A percentile compares a stretch with the other conserved stretches of the same genome.
Evolutionary conservation across 1,140 invertebrate genomes (phyloP).

Genomic region (Acromyrmex charruanus): DNA sequence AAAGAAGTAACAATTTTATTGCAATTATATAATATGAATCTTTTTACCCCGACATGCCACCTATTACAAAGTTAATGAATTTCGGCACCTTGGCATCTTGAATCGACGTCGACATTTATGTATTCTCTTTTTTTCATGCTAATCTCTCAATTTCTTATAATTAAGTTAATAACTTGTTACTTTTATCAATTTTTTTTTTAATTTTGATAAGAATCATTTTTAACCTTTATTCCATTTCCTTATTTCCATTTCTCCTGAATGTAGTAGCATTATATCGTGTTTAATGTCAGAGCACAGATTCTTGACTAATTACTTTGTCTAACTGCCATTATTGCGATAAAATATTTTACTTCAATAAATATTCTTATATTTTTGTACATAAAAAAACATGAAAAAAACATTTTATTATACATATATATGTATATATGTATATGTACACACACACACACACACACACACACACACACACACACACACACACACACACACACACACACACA

Average conservation of each 20-base stretch:
- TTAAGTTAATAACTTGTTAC: not conserved
- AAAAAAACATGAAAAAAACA: not conserved
- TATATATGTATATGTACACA: too few species aligned
- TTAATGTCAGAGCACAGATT: too few species aligned
- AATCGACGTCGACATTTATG: conserved; percentile 33
- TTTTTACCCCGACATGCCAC: conserved; percentile 72
- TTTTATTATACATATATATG: too few species aligned
- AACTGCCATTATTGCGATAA: not conserved
- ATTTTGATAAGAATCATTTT: not conserved
- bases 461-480: too few species aligned
- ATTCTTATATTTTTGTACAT: not conserved
- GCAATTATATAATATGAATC: not conserved
- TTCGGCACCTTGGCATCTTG: conserved; percentile 52
- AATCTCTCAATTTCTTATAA: not conserved
- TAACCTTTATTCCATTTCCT: conserved; percentile 8
- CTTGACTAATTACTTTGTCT: too few species aligned
- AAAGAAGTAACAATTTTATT: not conserved
- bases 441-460: too few species aligned
- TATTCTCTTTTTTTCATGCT: conserved; percentile 1
- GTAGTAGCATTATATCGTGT: conserved; percentile 22
- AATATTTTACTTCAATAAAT: not conserved
- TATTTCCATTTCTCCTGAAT: conserved; percentile 14
- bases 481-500: too few species aligned
- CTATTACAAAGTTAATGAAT: conserved; percentile 67
- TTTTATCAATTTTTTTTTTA: not conserved